Percentiles rank a stretch among this genome's conserved stretches.
phyloP scores from a whole-genome alignment of 1,140 invertebrate species.

The Eriosoma lanigerum region DNA sequence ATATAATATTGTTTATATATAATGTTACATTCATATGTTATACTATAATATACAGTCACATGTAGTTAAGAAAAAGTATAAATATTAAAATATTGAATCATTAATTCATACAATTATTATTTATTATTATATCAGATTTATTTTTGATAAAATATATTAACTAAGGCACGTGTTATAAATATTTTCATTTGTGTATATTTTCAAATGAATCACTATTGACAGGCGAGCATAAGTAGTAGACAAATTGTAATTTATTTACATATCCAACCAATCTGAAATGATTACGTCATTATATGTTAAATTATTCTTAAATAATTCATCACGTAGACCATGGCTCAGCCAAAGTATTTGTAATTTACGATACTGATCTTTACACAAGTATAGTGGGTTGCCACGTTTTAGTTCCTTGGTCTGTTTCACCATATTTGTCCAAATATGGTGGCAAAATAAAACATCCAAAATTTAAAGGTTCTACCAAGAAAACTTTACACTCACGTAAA shows the following conservation, averaged over 20 bases:
- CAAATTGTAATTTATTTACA: slow-evolving; percentile 57
- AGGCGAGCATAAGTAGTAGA: neutral
- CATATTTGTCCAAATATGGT: slow-evolving; percentile 95
- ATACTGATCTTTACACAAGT: slow-evolving; percentile 71
- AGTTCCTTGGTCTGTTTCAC: slow-evolving; percentile 95
- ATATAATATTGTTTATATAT: no score
- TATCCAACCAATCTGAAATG: slow-evolving; percentile 87
- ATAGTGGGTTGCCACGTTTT: slow-evolving; percentile 88
- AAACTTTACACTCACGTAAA: slow-evolving; percentile 87
- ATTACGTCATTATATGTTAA: slow-evolving; percentile 69
- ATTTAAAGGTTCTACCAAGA: slow-evolving; percentile 70
- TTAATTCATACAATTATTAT: no score
- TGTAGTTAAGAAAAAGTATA: neutral
- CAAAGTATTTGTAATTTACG: slow-evolving; percentile 82
- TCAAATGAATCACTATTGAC: no score
- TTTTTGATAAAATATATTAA: slow-evolving; percentile 6
- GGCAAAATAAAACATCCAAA: slow-evolving; percentile 83
- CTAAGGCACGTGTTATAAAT: neutral
- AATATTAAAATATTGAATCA: neutral
- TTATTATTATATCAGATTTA: neutral
- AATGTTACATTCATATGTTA: neutral
- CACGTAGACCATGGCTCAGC: slow-evolving; percentile 90
- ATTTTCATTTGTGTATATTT: neutral
- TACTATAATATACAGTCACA: slow-evolving; percentile 11
- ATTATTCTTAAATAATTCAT: slow-evolving; percentile 85